Evolutionary conservation across 2,113 vertebrate genomes (phyloP).

Genomic region (Xiphophorus couchianus): DNA sequence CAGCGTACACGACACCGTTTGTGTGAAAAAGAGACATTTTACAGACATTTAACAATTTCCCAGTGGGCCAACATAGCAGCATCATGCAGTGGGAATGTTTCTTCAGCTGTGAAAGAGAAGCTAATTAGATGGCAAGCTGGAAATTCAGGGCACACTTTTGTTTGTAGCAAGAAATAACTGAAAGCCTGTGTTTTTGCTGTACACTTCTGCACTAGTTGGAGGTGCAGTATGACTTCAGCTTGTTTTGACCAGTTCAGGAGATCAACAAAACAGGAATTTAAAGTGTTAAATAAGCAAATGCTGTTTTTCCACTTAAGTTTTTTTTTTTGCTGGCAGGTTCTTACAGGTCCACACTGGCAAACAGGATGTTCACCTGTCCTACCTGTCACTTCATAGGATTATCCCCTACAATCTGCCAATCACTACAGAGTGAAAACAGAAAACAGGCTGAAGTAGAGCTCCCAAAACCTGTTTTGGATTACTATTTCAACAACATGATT

Average conservation of each 20-base stretch:
- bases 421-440: conserved; percentile 18
- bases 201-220: too few species aligned
- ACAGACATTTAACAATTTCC: not conserved
- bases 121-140: not conserved
- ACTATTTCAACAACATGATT: conserved; percentile 30
- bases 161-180: not conserved
- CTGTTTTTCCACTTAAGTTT: not conserved
- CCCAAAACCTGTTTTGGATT: not conserved
- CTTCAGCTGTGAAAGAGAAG: too few species aligned
- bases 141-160: not conserved
- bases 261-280: not conserved
- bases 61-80: not conserved
- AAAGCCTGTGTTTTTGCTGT: too few species aligned
- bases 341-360: conserved; percentile 71
- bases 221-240: not conserved
- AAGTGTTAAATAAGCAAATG: not conserved
- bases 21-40: not conserved
- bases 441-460: conserved; percentile 7
- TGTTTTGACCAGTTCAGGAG: conserved; percentile 17
- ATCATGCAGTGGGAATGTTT: not conserved
- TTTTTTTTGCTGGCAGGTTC: conserved; percentile 62
- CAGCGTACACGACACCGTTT: too few species aligned
- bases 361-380: conserved; percentile 70
- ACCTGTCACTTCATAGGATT: conserved; percentile 60
- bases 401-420: conserved; percentile 44